Percentiles rank a stretch among this genome's conserved stretches.
Conservation (phyloP, 2,113 vertebrate genomes). For the Stercorarius parasiticus region DNA sequence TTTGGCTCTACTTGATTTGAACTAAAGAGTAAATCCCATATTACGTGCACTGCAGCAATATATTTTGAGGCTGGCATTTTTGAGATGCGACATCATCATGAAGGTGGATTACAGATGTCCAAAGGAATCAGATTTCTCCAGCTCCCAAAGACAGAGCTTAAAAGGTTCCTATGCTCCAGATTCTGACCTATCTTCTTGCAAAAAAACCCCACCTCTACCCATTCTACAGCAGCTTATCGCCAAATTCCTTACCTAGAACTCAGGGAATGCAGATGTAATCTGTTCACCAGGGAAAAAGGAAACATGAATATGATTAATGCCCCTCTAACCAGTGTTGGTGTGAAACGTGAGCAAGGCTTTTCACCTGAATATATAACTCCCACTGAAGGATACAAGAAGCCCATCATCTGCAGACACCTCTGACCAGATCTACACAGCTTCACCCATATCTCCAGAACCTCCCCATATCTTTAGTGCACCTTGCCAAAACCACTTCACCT, state of each 20-base stretch:
- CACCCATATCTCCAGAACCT: background rate
- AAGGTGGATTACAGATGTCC: constrained; percentile 25
- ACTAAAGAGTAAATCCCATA: background rate
- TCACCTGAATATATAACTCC: background rate
- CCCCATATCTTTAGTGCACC: background rate
- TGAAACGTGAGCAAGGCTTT: background rate
- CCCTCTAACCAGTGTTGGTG: background rate
- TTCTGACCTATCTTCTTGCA: background rate
- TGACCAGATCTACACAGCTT: background rate
- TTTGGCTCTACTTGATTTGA: background rate
- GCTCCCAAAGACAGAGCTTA: background rate
- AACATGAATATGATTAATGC: background rate
- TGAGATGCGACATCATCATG: constrained; percentile 15
- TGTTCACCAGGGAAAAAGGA: background rate
- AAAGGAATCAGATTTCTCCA: constrained; percentile 6
- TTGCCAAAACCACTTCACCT: background rate
- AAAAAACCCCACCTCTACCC: background rate
- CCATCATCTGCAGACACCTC: background rate
- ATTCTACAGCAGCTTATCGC: background rate
- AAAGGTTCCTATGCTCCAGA: background rate
- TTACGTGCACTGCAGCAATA: background rate
- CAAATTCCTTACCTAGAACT: background rate
- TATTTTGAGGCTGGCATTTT: constrained; percentile 32
- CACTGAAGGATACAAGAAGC: background rate
- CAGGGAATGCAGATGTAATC: background rate